phyloP scores from a whole-genome alignment of 2,888 invertebrate genomes.

The Agrochola macilenta region DNA sequence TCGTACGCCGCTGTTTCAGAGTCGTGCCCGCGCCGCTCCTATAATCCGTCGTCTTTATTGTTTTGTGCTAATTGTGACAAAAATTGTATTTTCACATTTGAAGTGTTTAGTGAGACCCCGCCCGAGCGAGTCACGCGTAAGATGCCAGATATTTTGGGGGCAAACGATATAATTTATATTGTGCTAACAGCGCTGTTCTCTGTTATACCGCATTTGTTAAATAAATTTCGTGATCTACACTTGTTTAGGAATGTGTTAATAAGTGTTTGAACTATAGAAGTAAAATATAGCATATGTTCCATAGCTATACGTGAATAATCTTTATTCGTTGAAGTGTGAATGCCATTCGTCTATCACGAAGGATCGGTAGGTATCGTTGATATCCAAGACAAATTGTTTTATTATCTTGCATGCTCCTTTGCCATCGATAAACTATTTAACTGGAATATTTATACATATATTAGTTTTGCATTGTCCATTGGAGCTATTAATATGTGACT shows the following conservation, averaged over 20 bases:
- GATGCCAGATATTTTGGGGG: slow-evolving; percentile 76
- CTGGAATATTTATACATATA: slow-evolving; percentile 18
- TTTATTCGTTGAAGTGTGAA: slow-evolving; percentile 47
- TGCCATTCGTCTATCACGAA: slow-evolving; percentile 31
- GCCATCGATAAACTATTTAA: slow-evolving; percentile 34
- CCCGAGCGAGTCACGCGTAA: slow-evolving; percentile 59
- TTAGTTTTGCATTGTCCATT: slow-evolving; percentile 19
- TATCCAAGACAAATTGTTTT: slow-evolving; percentile 40
- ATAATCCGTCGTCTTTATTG: slow-evolving; percentile 75
- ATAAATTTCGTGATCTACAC: slow-evolving; percentile 76
- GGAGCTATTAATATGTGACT: slow-evolving; percentile 41
- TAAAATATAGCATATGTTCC: slow-evolving; percentile 32
- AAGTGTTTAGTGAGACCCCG: slow-evolving; percentile 58
- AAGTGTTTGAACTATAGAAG: slow-evolving; percentile 72
- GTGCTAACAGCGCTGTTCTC: slow-evolving; percentile 73
- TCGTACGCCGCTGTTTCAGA: slow-evolving; percentile 80
- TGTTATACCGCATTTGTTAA: slow-evolving; percentile 73
- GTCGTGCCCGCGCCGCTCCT: slow-evolving; percentile 71
- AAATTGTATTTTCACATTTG: slow-evolving; percentile 60
- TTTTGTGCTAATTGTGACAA: slow-evolving; percentile 64
- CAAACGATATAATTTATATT: slow-evolving; percentile 70
- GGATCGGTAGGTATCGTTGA: slow-evolving; percentile 44
- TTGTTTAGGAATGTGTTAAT: slow-evolving; percentile 78
- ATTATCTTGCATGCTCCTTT: slow-evolving; percentile 33
- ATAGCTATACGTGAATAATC: slow-evolving; percentile 29